Base-by-base conservation (phyloP, 2,797 vertebrate genomes). In the Vireo griseus region DNA sequence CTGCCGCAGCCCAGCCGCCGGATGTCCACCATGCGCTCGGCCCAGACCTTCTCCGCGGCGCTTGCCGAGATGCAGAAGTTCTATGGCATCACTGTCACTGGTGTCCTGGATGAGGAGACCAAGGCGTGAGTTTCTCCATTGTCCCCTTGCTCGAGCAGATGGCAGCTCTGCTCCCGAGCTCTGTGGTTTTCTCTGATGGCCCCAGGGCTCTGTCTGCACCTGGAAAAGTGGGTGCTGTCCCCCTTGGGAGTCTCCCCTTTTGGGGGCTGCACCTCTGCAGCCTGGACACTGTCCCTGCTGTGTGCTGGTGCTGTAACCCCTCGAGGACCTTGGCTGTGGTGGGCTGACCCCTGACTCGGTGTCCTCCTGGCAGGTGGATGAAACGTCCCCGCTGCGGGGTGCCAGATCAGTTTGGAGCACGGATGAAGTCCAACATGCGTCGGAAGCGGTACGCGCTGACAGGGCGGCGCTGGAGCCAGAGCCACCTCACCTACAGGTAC, bases 11-110 rank as follows among this genome's bases (percentile, higher is more conserved):
- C 98, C 65, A 99, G 98, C 95, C 97, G 98, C 47, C 98, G 99
- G 96, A 99, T 99, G 99, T 99, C 99, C 97, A 99, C 99, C 94
- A 98, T 99, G 98, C 98, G 98, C 96, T 99, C 99, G 0, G 98
- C 99, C 16, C 98, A 99, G 98, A 99, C 98, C 94, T 98, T 99
- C 86, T 98, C 99, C 74, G 97, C 98, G 0, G 99, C 99, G 68
- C 97, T 99, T 5, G 96, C 98, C 0, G 98, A 99, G 96, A 99
- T 99, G 99, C 99, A 99, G 97, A 98, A 97, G 51, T 99, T 99
- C 95, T 99, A 99, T 0, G 98, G 99, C 63, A 98, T 99, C 90
- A 91, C 98, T 1, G 98, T 99, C 95, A 99, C 99, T 0, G 99
- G 99, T 3, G 84, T 98, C 88, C 97, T 99, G 88, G 98, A 99